Percentiles rank a stretch among this genome's conserved stretches.
These are phyloP conservation scores for Microctonus hyperodae DNA, from an alignment of 2,888 invertebrate genomes.

Conservation along the genomic window DNA sequence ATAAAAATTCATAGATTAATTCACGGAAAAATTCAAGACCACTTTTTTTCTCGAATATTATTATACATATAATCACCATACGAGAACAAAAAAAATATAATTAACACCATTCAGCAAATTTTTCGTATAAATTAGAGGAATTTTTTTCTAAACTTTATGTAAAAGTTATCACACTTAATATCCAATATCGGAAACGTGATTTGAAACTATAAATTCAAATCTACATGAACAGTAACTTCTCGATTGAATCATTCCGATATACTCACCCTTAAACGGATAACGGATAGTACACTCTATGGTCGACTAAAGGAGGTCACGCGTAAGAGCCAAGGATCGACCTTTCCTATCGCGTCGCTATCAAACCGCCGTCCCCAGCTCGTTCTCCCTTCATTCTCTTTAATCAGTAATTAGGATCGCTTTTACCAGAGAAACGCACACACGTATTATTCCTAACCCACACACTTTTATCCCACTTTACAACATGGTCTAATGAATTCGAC, in stretches of 20 bases:
- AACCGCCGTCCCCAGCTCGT: slow-evolving; percentile 21
- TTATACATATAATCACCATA: no score
- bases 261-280: slow-evolving; percentile 35
- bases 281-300: slow-evolving; percentile 36
- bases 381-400: slow-evolving; percentile 42
- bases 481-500: slow-evolving; percentile 24
- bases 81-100: no score
- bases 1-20: no score
- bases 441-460: slow-evolving; percentile 10
- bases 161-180: slow-evolving; percentile 8
- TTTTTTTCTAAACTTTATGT: neutral
- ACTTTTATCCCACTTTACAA: slow-evolving; percentile 13
- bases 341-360: slow-evolving; percentile 33
- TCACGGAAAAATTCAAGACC: no score
- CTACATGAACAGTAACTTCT: slow-evolving; percentile 33
- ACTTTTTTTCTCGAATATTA: no score
- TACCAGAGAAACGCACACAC: slow-evolving; percentile 29
- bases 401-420: slow-evolving; percentile 55
- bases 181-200: slow-evolving; percentile 28
- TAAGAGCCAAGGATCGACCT: slow-evolving; percentile 9
- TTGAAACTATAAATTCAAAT: slow-evolving; percentile 27
- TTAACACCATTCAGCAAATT: neutral
- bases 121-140: neutral
- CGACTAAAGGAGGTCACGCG: slow-evolving; percentile 25
- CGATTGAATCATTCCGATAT: slow-evolving; percentile 37